phyloP scores from a whole-genome alignment of 2,888 invertebrate genomes.

The Pollenia labialis region DNA sequence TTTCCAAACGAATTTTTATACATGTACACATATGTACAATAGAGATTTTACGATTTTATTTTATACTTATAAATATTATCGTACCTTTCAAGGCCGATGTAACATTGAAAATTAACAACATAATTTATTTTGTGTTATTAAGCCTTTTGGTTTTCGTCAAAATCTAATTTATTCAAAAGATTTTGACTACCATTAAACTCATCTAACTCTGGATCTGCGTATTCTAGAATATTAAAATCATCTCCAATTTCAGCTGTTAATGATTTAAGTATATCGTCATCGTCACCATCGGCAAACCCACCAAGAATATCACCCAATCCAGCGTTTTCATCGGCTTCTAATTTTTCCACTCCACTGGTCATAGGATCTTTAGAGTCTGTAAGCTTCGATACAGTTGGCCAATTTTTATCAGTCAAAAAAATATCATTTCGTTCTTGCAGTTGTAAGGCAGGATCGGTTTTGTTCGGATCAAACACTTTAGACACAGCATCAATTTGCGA shows the following conservation, averaged over 20 bases:
- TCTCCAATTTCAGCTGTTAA: conserved; percentile 93
- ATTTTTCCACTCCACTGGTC: conserved; percentile 85
- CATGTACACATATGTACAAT: too few relatives aligned
- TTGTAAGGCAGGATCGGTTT: conserved; percentile 58
- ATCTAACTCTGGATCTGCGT: conserved; percentile 96
- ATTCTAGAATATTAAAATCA: conserved; percentile 97
- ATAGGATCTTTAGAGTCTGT: conserved; percentile 63
- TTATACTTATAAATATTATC: neutral
- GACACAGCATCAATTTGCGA: conserved; percentile 48
- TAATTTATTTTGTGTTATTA: conserved; percentile 45
- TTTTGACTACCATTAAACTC: conserved; percentile 92
- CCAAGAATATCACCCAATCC: conserved; percentile 92
- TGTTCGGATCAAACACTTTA: conserved; percentile 56
- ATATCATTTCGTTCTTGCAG: conserved; percentile 69
- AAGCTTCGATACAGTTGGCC: conserved; percentile 64
- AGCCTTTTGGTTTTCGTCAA: conserved; percentile 86
- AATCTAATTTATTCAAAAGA: conserved; percentile 93
- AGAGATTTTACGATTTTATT: neutral
- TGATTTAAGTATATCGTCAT: conserved; percentile 91
- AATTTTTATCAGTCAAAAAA: conserved; percentile 70
- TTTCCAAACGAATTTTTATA: too few relatives aligned
- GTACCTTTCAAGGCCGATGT: neutral
- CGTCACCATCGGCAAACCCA: conserved; percentile 93
- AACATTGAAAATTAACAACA: neutral
- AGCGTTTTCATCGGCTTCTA: conserved; percentile 88